phyloP scores from a whole-genome alignment of 2,797 vertebrate genomes.

The Phylloscopus collybita region DNA sequence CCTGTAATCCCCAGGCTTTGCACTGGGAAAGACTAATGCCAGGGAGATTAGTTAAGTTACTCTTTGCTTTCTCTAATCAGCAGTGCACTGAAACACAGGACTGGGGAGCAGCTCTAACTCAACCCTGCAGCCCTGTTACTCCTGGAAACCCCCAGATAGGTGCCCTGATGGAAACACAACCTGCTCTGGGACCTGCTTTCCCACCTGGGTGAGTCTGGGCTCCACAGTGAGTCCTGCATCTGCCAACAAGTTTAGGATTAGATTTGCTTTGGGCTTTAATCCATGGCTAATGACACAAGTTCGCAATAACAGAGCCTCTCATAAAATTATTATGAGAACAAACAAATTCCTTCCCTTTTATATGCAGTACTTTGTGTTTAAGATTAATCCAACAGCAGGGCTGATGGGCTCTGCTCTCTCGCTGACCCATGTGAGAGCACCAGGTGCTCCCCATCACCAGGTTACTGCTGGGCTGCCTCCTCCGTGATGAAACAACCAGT shows the following conservation, averaged over 20 bases:
- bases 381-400: background rate
- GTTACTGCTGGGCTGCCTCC: background rate
- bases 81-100: fast-evolving
- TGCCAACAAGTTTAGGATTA: background rate
- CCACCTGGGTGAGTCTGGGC: background rate
- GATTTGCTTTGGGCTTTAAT: background rate
- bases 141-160: background rate
- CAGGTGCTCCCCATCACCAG: background rate
- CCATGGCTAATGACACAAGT: background rate
- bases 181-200: background rate
- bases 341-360: slow-evolving; percentile 46
- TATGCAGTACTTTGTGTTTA: background rate
- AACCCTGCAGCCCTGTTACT: background rate
- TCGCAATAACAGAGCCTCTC: background rate
- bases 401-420: background rate
- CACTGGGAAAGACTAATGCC: background rate
- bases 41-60: background rate
- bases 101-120: background rate
- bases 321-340: slow-evolving; percentile 42
- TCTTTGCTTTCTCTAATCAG: background rate
- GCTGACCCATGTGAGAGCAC: background rate
- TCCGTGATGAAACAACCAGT: background rate
- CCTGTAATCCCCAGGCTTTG: background rate
- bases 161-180: background rate
- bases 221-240: fast-evolving